Conservation (phyloP, 2,797 vertebrate species). For the Aulostomus chinensis region DNA sequence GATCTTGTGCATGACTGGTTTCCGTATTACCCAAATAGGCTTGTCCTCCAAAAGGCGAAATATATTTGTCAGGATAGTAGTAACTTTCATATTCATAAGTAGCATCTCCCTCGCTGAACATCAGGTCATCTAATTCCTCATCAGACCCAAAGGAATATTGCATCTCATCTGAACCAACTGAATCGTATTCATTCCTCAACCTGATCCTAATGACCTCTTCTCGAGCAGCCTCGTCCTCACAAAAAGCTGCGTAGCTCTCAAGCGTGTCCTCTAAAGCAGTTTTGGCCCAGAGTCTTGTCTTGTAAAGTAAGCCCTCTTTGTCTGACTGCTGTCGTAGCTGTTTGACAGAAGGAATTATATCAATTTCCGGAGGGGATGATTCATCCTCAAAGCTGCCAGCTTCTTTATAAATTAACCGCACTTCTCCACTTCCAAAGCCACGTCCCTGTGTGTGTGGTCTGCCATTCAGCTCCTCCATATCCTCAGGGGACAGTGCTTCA, state of each 20-base stretch:
- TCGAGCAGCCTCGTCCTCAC: conserved; percentile 73
- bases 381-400: conserved; percentile 78
- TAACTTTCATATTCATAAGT: conserved; percentile 72
- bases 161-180: conserved; percentile 88
- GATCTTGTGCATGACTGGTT: conserved; percentile 48
- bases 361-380: conserved; percentile 76
- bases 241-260: conserved; percentile 78
- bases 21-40: conserved; percentile 31
- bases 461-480: conserved; percentile 73
- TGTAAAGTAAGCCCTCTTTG: conserved; percentile 86
- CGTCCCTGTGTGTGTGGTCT: conserved; percentile 33
- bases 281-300: conserved; percentile 82
- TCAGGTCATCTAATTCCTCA: conserved; percentile 84
- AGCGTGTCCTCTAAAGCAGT: conserved; percentile 75
- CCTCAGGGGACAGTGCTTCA: conserved; percentile 69
- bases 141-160: conserved; percentile 86
- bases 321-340: conserved; percentile 63
- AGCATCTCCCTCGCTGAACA: conserved; percentile 68
- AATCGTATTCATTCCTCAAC: conserved; percentile 80
- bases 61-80: conserved; percentile 55
- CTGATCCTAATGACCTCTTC: conserved; percentile 57
- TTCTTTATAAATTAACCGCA: conserved; percentile 73
- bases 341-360: conserved; percentile 77
- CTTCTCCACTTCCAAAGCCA: conserved; percentile 57
- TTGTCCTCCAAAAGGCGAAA: conserved; percentile 42